Base-by-base conservation (phyloP, 1,140 invertebrate genomes). In the Asobara japonica region DNA sequence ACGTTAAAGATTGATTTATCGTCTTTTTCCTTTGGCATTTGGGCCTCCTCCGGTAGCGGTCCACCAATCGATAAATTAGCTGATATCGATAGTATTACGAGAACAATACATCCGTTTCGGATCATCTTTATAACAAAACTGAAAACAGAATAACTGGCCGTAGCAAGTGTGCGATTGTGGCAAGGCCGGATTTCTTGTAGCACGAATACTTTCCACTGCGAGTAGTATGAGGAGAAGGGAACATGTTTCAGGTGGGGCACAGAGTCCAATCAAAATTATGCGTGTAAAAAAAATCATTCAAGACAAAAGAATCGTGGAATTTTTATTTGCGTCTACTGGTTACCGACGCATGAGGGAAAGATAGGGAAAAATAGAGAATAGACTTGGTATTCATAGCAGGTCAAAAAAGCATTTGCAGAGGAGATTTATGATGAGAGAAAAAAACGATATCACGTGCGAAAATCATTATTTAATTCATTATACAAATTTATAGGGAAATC, bases 121-220 rank as follows among this genome's bases (percentile, higher is more conserved):
- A 69, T 25, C 73, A 75, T 75, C 65, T 69, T 75, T 30, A 8
- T 31, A 69, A 65, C 29, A 60, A 51, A 33, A 72, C 70, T 60
- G 73, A 51, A 48, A 36, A 67, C 22, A 65, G 65, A 75, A 65
- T 75, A 69, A 71, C 69, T 75, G 25, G 73, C 41, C 67, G 65
- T 48, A 27, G 25, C 36, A 29, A 11, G 30, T 20, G 51, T 56
- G 51, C n/a, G n/a, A 65, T 20, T 48, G 68, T 41, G 68, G 38
- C 48, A n/a, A 20, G 31, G 68, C 60, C 20, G 72, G 16, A 31
- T 18, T 67, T 41, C 62, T 60, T 20, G 56, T 64, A 64, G 29
- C 36, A 30, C 22, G 45, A 65, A 74, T 70, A 48, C 41, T 68
- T 64, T 70, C 48, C 69, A 65, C 60, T 45, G 60, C 30, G 25